Base-by-base conservation (phyloP, 2,888 invertebrate species). In the Epiperipatus broadwayi region DNA sequence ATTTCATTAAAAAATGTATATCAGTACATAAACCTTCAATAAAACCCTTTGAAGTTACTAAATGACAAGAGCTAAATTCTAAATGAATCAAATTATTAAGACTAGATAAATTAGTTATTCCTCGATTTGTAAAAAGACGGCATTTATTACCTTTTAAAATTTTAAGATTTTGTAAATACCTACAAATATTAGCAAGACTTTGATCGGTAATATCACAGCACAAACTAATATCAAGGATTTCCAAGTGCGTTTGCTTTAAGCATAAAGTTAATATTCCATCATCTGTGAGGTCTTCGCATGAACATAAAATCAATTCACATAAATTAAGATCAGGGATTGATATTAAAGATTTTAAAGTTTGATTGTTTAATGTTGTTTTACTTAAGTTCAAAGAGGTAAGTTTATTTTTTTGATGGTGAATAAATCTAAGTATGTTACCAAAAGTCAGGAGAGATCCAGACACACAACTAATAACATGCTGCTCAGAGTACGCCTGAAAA, bases 361-460 rank as follows among this genome's bases (percentile, higher is more conserved):
- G 56, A 33, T 73, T 71, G 52, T 74, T 73, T 43, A 78, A 71
- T 1, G 73, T 58, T 2, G 77, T 78, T 40, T 67, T 64, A 42
- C 75, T 72, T 44, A 78, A 70, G 47, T 71, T 64, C 18, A 78
- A 54, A 5, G 62, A 62, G 46, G 69, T 72, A 14, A 78, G 58
- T 22, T 59, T 58, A 27, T 55, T 50, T 4, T 69, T 66, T 50
- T 68, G 68, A 2, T 58, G 55, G 36, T 57, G 56, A 33, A 76
- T 61, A 45, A 69, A 70, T 43, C 66, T 64, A 33, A 71, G 52
- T 21, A 78, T 61, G 50, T 72, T 73, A 46, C 67, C 66, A 51
- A 77, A 78, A 25, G 78, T 77, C 19, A 78, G 54, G 2, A 78
- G 71, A 49, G 72, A 72, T 49, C 74, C 73, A 32, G 73, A 76